A percentile compares a stretch with the other conserved stretches of the same genome.
These are phyloP conservation scores for Drosophila athabasca DNA, from an alignment of 1,140 invertebrate genomes.

Conservation along the genomic window DNA sequence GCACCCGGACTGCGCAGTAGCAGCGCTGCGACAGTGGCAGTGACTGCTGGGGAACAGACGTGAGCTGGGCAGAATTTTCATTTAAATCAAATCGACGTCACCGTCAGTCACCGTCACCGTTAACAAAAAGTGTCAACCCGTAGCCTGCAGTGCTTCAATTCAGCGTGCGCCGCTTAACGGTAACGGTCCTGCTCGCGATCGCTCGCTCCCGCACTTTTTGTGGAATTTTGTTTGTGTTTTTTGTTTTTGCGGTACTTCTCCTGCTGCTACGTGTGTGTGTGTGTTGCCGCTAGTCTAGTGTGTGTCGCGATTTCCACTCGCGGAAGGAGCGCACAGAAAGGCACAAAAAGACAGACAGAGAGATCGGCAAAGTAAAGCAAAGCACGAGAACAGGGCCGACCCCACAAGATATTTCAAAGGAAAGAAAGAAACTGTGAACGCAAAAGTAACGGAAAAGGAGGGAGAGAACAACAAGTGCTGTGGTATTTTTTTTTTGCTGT, in stretches of 20 bases:
- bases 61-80: conserved; percentile 71
- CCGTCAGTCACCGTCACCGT: conserved; percentile 37
- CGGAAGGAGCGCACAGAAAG: too few species aligned
- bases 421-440: too few species aligned
- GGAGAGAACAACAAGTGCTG: too few species aligned
- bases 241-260: neutral
- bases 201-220: conserved; percentile 3
- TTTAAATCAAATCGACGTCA: conserved; percentile 66
- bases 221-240: too few species aligned
- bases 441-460: too few species aligned
- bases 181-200: conserved; percentile 71
- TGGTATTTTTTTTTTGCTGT: too few species aligned
- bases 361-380: too few species aligned
- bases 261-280: neutral
- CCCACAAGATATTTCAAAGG: too few species aligned
- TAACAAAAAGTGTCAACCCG: conserved; percentile 74
- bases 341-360: too few species aligned
- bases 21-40: conserved; percentile 34
- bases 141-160: conserved; percentile 71
- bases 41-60: conserved; percentile 57
- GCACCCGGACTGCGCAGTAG: conserved; percentile 22
- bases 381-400: too few species aligned
- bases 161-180: conserved; percentile 73
- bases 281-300: neutral
- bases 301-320: too few species aligned